These are phyloP conservation scores for Melospiza georgiana DNA, from an alignment of 2,113 vertebrate species.

Conservation along the genomic window DNA sequence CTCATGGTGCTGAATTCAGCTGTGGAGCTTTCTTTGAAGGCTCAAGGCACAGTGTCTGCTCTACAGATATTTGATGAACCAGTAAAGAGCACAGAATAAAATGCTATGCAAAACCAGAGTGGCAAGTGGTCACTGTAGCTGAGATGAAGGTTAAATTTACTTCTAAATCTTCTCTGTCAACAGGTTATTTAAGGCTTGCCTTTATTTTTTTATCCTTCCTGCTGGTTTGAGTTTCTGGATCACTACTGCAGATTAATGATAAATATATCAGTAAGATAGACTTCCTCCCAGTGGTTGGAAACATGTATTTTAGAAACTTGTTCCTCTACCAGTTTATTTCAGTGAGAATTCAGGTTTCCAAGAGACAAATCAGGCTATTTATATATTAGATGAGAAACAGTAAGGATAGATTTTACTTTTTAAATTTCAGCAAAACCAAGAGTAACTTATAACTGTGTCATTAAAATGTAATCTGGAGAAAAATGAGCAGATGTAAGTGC, in stretches of 20 bases:
- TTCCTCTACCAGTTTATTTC: conserved; percentile 23
- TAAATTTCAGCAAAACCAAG: conserved; percentile 2
- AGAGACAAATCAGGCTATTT: conserved; percentile 41
- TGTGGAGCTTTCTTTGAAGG: background rate
- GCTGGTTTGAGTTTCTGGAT: conserved; percentile 45
- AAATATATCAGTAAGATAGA: conserved; percentile 45
- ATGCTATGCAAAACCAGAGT: background rate
- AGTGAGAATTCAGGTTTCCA: conserved; percentile 54
- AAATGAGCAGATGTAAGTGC: conserved; percentile 6
- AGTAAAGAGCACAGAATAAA: background rate
- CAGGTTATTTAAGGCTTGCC: conserved; percentile 51
- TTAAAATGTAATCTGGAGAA: conserved; percentile 9
- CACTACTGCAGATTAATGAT: conserved; percentile 48
- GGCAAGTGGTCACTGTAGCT: background rate
- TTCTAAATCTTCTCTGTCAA: conserved; percentile 30
- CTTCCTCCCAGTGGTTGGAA: conserved; percentile 57
- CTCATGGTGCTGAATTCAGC: rapidly evolving
- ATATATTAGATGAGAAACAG: conserved; percentile 8
- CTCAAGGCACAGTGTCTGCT: background rate
- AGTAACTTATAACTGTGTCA: background rate
- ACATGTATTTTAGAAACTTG: conserved; percentile 43
- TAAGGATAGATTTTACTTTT: conserved; percentile 2
- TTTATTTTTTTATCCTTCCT: conserved; percentile 61
- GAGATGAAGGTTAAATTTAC: background rate
- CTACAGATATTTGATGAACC: background rate